A percentile compares a stretch with the other conserved stretches of the same genome.
phyloP scores from a whole-genome alignment of 2,113 vertebrate species.

The Cathartes aura region DNA sequence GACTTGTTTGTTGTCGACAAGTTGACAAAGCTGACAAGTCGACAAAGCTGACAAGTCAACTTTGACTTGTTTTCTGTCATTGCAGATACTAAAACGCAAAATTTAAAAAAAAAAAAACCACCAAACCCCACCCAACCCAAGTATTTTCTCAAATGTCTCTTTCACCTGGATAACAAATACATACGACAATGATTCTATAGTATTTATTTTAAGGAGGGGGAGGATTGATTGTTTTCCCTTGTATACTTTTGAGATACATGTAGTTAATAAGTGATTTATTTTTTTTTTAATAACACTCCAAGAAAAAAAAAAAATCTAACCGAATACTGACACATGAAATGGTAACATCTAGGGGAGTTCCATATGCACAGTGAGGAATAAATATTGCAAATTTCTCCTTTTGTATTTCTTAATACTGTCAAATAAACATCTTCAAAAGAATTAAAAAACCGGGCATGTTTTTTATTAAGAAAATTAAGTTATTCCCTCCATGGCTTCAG shows the following conservation, averaged over 20 bases:
- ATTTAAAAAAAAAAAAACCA: background rate
- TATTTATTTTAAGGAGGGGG: background rate
- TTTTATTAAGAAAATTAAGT: background rate
- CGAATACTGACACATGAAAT: background rate
- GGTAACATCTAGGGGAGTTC: background rate
- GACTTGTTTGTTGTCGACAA: background rate
- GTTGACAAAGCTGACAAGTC: no score
- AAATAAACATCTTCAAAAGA: background rate
- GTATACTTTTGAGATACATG: background rate
- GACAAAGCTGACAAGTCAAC: no score
- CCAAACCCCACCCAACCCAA: background rate
- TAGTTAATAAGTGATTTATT: background rate
- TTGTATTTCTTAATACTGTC: background rate
- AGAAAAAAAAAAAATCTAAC: background rate
- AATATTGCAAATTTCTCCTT: background rate
- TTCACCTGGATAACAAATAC: background rate
- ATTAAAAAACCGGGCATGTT: background rate
- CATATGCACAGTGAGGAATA: background rate
- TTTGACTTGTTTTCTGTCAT: background rate
- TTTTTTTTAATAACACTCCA: background rate
- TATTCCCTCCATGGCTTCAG: background rate
- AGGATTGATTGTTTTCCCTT: background rate
- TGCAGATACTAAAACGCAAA: background rate
- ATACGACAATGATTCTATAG: background rate
- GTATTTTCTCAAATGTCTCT: background rate